Evolutionary conservation across 2,113 vertebrate genomes (phyloP), one percentile per base, ranked within the genome.

Genomic region (Gasterosteus nipponicus): DNA sequence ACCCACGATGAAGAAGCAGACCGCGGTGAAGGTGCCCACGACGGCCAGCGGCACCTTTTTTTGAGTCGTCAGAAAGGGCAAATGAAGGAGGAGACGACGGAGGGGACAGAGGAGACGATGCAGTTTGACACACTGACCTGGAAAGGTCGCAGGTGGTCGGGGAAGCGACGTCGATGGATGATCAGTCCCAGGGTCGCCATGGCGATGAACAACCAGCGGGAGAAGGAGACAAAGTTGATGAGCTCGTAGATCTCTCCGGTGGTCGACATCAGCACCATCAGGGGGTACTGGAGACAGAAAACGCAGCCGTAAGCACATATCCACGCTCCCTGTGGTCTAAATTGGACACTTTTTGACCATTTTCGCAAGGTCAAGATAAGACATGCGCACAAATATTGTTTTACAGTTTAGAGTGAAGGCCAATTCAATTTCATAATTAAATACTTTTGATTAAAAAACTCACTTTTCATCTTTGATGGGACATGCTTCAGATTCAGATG

Each of bases 1-100:
- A 0, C 93, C 94, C 58, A 99, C 98, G 89, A 99, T 98, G 93
- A 97, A 97, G 91, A 99, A 93, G 74, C 96, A 99, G 0, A 96
- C 97, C 86, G 96, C 95, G 4, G 97, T 99, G 85, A 99, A 99
- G 78, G 93, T 73, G 0, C 96, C 92, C 0, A 95, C 95, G 44
- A 99, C 93, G 80, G 89, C 95, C 11, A 97, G 61, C 1, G 97
- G 97, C 42, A 99, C 97, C 98, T 99, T 89, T 38, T 38, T 38
- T 0, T n/a, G 89, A 91, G 51, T 39, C 2, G 3, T 7, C 16
- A 29, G 71, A 19, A 11, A 58, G 5, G 57, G 14, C 10, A 47
- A 65, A 44, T 11, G 5, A 47, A 42, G 35, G 35, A 38, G 35
- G 35, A 38, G 6, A 38, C 4, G 1, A 7, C 35, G 35, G 35